Percentiles rank a stretch among this genome's conserved stretches.
Evolutionary conservation across 2,113 vertebrate genomes (phyloP).

Genomic region (Castor canadensis): DNA sequence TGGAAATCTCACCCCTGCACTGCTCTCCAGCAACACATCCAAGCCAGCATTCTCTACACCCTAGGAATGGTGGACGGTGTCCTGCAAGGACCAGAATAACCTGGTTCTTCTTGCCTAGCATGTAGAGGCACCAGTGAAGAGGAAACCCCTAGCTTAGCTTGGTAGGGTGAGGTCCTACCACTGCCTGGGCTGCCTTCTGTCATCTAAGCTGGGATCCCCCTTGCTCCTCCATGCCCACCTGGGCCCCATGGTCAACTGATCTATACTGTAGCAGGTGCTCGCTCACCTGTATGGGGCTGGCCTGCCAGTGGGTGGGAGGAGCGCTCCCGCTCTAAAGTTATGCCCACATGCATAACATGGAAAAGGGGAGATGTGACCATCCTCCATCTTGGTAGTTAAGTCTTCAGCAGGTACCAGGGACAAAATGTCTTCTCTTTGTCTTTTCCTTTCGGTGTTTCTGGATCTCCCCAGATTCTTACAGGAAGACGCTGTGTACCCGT

Average conservation of each 20-base stretch:
- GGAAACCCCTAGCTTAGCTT: not conserved
- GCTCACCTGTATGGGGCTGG: not conserved
- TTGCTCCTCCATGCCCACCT: not conserved
- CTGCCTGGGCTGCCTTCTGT: not conserved
- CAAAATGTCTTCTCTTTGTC: not conserved
- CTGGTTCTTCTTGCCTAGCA: no score
- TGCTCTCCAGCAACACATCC: no score
- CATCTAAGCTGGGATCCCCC: accelerated
- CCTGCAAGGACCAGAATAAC: no score
- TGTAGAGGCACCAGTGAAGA: no score
- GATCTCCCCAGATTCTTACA: not conserved
- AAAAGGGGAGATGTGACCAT: not conserved
- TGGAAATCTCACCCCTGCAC: accelerated
- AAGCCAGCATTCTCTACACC: no score
- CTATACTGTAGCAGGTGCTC: not conserved
- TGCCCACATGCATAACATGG: not conserved
- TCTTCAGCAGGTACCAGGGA: not conserved
- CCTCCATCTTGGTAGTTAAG: accelerated
- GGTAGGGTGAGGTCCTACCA: not conserved
- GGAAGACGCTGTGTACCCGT: not conserved
- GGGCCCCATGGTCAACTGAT: not conserved
- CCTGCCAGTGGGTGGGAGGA: not conserved
- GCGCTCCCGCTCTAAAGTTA: not conserved
- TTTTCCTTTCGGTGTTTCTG: not conserved
- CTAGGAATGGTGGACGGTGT: no score